Percentiles rank a stretch among this genome's conserved stretches.
Evolutionary conservation across 2,113 vertebrate genomes (phyloP).

Genomic region (Malurus cyaneus): DNA sequence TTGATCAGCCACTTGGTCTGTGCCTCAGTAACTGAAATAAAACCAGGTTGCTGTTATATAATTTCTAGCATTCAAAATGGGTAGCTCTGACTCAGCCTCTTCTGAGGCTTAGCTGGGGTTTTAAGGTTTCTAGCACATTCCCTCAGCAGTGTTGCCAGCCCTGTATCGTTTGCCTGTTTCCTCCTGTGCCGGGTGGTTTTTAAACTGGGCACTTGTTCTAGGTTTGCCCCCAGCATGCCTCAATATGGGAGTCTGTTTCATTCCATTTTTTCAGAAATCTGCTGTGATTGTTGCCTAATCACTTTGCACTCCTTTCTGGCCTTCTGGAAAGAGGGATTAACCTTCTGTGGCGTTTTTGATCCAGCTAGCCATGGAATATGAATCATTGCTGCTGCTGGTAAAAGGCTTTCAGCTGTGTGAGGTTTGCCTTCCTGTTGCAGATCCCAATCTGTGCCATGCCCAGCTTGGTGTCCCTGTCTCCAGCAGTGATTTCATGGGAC

Average conservation of each 20-base stretch:
- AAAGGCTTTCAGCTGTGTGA: neutral
- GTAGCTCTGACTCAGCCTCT: neutral
- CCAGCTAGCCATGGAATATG: neutral
- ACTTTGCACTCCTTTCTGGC: neutral
- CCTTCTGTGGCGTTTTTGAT: neutral
- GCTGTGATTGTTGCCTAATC: neutral
- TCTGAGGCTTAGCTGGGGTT: neutral
- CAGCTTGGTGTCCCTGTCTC: neutral
- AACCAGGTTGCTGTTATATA: neutral
- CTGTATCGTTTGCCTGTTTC: fast-evolving
- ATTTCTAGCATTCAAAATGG: neutral
- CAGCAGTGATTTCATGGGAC: neutral
- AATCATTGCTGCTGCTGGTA: neutral
- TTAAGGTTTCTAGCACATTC: neutral
- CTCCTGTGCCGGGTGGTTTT: neutral
- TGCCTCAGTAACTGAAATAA: neutral
- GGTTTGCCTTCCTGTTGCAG: neutral
- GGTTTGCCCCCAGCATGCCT: neutral
- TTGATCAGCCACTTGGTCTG: neutral
- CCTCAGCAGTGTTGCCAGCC: neutral
- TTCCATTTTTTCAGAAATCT: neutral
- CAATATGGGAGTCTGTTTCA: neutral
- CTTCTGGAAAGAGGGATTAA: neutral
- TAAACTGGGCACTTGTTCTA: neutral
- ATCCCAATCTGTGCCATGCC: fast-evolving